Evolutionary conservation across 2,113 vertebrate species (phyloP).

Genomic region (Dryoscopus gambensis): DNA sequence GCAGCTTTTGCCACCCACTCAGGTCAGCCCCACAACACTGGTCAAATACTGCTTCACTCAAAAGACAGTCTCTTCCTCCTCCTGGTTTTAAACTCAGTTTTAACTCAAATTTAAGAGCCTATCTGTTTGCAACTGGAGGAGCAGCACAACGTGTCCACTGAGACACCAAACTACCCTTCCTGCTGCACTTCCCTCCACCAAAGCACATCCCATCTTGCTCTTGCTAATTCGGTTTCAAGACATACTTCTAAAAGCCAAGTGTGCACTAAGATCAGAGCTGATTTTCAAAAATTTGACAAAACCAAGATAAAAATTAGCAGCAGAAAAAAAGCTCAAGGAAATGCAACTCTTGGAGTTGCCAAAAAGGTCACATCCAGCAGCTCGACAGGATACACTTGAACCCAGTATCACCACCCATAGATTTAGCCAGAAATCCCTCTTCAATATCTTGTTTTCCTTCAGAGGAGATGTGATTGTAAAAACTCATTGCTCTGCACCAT

Average conservation of each 20-base stretch:
- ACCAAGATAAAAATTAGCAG: neutral
- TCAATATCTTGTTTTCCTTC: neutral
- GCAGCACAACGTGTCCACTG: neutral
- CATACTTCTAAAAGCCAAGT: neutral
- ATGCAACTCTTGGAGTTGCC: neutral
- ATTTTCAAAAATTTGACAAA: neutral
- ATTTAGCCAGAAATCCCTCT: neutral
- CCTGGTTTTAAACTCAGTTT: neutral
- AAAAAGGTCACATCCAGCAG: neutral
- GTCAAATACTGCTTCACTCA: neutral
- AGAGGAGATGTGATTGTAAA: neutral
- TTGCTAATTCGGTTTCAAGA: neutral
- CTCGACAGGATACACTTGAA: neutral
- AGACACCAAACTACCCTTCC: neutral
- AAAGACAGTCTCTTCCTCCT: neutral
- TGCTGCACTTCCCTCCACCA: neutral
- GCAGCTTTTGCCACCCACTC: neutral
- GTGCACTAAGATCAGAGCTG: neutral
- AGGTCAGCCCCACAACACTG: neutral
- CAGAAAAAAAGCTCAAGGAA: neutral
- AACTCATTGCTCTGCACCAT: neutral
- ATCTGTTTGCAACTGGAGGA: neutral
- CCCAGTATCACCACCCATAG: too few relatives aligned
- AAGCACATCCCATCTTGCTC: neutral
- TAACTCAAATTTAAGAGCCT: neutral